phyloP scores from a whole-genome alignment of 30 jellyfish, hydroid and myxozoan species.

The Aurelia sp. region DNA sequence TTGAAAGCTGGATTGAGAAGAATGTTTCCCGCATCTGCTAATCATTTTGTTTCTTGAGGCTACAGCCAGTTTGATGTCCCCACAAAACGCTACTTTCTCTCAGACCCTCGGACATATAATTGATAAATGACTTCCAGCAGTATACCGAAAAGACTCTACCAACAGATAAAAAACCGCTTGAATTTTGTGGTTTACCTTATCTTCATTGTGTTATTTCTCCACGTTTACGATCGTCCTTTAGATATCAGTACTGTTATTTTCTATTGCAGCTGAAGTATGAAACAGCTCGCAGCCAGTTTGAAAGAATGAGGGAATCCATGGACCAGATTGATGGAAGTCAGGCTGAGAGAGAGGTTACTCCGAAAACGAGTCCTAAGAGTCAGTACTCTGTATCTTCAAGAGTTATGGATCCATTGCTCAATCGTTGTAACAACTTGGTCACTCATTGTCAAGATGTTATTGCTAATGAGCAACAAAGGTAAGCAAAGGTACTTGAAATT shows the following conservation, averaged over 20 bases:
- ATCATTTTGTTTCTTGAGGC: too few relatives aligned
- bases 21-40: too few relatives aligned
- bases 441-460: slow-evolving; percentile 46
- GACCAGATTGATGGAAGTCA: slow-evolving; percentile 32
- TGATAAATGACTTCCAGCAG: too few relatives aligned
- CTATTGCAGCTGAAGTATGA: slow-evolving; percentile 33
- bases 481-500: not conserved
- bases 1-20: too few relatives aligned
- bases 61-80: too few relatives aligned
- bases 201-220: too few relatives aligned
- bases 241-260: not conserved
- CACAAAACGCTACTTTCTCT: too few relatives aligned
- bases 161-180: too few relatives aligned
- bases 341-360: slow-evolving; percentile 4
- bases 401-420: slow-evolving; percentile 47
- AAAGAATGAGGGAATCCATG: slow-evolving; percentile 35
- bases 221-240: not conserved
- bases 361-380: slow-evolving; percentile 43
- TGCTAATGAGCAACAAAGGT: slow-evolving; percentile 56
- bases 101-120: too few relatives aligned
- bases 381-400: slow-evolving; percentile 45
- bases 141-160: too few relatives aligned
- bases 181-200: too few relatives aligned
- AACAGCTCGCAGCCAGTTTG: slow-evolving; percentile 61
- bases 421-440: slow-evolving; percentile 42